Conservation (phyloP, 2,113 vertebrate genomes). For the Rhegmatorhina hoffmannsi region DNA sequence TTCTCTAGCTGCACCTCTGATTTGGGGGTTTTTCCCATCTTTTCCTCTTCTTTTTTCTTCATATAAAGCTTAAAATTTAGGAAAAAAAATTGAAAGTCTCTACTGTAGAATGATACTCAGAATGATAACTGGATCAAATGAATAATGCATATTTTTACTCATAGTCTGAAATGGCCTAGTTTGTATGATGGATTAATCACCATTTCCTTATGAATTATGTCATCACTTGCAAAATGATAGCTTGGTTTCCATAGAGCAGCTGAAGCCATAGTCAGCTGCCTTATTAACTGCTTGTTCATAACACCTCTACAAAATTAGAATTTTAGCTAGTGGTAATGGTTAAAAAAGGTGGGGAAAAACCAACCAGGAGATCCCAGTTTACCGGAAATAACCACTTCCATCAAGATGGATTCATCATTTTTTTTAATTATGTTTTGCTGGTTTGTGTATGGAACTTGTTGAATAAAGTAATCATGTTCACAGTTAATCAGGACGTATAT, state of each 20-base stretch:
- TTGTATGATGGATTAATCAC: slow-evolving; percentile 47
- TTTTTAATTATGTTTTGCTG: neutral
- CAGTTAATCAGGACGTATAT: neutral
- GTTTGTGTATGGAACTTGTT: neutral
- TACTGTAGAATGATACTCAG: neutral
- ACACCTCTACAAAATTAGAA: neutral
- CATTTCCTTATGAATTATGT: slow-evolving; percentile 1
- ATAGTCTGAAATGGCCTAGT: neutral
- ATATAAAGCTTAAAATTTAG: neutral
- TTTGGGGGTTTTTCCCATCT: neutral
- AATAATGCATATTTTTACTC: slow-evolving; percentile 20
- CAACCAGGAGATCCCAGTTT: neutral
- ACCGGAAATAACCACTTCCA: neutral
- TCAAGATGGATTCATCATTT: neutral
- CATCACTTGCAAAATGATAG: slow-evolving; percentile 16
- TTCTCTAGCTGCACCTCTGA: neutral
- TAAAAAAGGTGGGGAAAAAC: neutral
- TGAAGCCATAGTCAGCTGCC: neutral
- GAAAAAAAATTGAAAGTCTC: neutral
- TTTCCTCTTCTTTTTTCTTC: neutral
- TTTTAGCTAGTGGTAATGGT: neutral
- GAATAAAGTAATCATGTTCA: neutral
- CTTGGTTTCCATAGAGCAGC: neutral
- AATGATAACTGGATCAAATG: neutral
- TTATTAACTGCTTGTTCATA: neutral